Conservation (phyloP, 2,888 invertebrate genomes). For the Athalia cordata region DNA sequence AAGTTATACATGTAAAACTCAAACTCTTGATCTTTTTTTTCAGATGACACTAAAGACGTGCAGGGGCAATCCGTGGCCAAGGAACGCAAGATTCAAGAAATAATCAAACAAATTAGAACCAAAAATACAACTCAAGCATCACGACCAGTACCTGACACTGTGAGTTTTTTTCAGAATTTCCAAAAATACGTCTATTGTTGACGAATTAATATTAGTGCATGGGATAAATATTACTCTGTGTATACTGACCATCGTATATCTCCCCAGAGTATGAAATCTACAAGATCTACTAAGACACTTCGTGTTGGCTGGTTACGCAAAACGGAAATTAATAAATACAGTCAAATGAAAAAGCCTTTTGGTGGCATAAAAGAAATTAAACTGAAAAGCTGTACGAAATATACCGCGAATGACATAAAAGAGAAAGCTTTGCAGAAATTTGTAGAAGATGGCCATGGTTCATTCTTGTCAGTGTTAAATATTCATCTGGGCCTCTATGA, state of each 20-base stretch:
- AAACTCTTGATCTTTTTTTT: neutral
- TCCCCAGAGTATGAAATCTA: neutral
- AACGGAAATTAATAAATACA: conserved; percentile 3
- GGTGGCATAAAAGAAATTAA: conserved; percentile 7
- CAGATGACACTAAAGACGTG: neutral
- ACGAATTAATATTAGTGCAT: neutral
- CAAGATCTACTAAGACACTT: neutral
- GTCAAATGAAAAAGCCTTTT: conserved; percentile 4
- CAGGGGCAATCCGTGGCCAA: neutral
- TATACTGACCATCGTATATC: neutral
- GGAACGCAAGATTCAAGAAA: neutral
- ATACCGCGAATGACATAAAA: neutral
- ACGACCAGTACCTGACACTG: neutral
- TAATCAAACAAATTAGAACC: neutral
- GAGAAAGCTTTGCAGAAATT: neutral
- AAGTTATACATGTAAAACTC: neutral
- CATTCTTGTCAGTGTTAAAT: neutral
- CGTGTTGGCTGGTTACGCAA: conserved; percentile 12
- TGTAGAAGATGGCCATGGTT: neutral
- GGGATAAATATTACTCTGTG: neutral
- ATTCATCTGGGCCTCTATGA: conserved; percentile 1
- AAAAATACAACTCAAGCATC: neutral
- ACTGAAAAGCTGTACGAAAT: neutral
- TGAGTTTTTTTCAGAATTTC: neutral
- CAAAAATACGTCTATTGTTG: neutral